Conservation (phyloP, 1,140 invertebrate species). For the Nilaparvata lugens region DNA sequence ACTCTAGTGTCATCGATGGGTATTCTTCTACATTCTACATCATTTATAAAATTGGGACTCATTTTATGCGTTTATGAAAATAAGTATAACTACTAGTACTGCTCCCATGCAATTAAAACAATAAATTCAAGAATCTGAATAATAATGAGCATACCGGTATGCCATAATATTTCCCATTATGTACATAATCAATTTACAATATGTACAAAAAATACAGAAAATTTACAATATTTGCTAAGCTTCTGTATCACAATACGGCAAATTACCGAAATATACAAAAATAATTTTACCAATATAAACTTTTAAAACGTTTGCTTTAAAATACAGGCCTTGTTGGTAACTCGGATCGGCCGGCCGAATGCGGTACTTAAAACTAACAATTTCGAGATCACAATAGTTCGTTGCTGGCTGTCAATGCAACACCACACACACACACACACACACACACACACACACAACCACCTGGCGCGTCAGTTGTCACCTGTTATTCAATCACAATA, state of each 20-base stretch:
- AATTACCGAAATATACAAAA: slow-evolving; percentile 10
- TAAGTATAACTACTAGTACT: neutral
- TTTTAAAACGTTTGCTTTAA: neutral
- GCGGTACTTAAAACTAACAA: neutral
- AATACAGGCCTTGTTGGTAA: slow-evolving; percentile 8
- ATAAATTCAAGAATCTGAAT: neutral
- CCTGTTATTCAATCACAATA: neutral
- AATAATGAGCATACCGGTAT: neutral
- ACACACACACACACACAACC: neutral
- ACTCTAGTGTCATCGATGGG: neutral
- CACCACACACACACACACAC: neutral
- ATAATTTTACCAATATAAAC: slow-evolving; percentile 2
- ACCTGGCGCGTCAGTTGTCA: neutral
- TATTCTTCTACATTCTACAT: neutral
- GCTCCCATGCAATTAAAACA: neutral
- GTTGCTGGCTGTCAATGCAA: neutral
- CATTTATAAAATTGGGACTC: too few relatives aligned
- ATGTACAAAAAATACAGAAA: slow-evolving; percentile 3
- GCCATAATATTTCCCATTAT: neutral
- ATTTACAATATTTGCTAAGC: slow-evolving; percentile 8
- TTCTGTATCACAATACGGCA: neutral
- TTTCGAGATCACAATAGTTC: slow-evolving; percentile 9
- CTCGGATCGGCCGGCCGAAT: slow-evolving; percentile 1
- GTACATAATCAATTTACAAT: neutral
- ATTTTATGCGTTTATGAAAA: neutral